These are phyloP conservation scores for Lucinisca nassula DNA, from an alignment of 2,888 invertebrate genomes.

Conservation along the genomic window DNA sequence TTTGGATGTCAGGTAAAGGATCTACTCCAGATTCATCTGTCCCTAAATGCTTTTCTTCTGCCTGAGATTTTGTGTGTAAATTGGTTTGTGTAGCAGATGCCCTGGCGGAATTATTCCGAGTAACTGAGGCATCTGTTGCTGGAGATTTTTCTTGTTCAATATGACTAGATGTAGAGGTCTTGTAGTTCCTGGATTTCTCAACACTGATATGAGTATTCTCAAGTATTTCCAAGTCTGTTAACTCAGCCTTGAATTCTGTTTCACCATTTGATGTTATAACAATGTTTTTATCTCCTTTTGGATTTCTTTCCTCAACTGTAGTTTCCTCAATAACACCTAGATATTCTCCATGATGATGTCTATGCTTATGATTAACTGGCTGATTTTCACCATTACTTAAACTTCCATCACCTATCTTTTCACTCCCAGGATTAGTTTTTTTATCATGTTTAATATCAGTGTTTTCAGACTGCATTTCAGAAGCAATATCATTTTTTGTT, in stretches of 20 bases:
- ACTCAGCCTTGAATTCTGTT: not conserved
- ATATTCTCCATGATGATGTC: constrained; percentile 43
- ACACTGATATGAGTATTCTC: not conserved
- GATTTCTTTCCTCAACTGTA: not conserved
- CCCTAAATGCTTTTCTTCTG: not conserved
- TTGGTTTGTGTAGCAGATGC: too few relatives aligned
- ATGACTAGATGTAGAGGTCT: not conserved
- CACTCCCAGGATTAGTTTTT: not conserved
- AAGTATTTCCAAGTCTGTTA: not conserved
- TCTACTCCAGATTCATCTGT: not conserved
- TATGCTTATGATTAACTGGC: constrained; percentile 27
- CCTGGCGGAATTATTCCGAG: not conserved
- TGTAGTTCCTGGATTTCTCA: not conserved
- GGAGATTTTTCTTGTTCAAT: not conserved
- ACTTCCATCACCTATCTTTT: not conserved
- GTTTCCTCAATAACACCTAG: not conserved
- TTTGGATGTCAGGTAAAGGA: not conserved
- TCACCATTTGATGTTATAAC: not conserved
- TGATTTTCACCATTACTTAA: not conserved
- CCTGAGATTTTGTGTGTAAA: not conserved
- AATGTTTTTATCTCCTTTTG: not conserved
- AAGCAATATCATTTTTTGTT: not conserved
- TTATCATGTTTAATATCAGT: not conserved
- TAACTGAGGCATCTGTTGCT: not conserved
- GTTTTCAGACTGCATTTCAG: not conserved